A percentile compares a stretch with the other conserved stretches of the same genome.
Conservation (phyloP, 2,113 vertebrate species). For the Oryzias celebensis region DNA sequence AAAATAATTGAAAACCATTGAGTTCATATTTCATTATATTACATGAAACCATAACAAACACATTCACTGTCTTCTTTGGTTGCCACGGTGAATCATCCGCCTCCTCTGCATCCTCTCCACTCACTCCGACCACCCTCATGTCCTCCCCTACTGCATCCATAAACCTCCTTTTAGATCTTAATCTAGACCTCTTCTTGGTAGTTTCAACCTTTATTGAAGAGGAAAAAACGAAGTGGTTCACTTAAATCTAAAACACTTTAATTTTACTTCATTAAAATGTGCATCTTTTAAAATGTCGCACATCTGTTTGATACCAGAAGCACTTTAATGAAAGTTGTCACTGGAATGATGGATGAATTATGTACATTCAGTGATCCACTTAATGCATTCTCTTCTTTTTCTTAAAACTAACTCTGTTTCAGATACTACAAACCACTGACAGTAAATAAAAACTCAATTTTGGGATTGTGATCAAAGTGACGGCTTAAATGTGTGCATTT, state of each 20-base stretch:
- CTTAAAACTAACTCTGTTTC: constrained; percentile 19
- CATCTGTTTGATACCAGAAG: constrained; percentile 23
- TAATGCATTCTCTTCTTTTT: constrained; percentile 33
- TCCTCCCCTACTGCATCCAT: no score
- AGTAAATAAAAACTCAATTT: constrained; percentile 63
- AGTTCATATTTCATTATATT: no score
- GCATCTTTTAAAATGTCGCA: constrained; percentile 17
- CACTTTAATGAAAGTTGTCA: constrained; percentile 50
- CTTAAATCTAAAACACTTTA: background rate
- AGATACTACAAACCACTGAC: constrained; percentile 58
- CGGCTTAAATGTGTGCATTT: constrained; percentile 50
- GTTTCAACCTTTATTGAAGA: no score
- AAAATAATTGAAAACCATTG: no score
- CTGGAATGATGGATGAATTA: constrained; percentile 42
- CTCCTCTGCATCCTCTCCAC: no score
- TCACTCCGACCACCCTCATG: no score
- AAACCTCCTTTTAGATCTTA: no score
- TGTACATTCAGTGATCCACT: constrained; percentile 46
- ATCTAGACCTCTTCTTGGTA: no score
- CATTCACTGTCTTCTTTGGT: no score
- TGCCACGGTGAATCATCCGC: no score
- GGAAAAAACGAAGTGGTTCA: background rate
- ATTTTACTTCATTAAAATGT: background rate
- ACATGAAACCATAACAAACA: no score
- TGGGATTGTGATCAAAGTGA: constrained; percentile 46